These are phyloP conservation scores for Druon quercuslanigerum DNA, from an alignment of 1,140 invertebrate species.

Conservation along the genomic window DNA sequence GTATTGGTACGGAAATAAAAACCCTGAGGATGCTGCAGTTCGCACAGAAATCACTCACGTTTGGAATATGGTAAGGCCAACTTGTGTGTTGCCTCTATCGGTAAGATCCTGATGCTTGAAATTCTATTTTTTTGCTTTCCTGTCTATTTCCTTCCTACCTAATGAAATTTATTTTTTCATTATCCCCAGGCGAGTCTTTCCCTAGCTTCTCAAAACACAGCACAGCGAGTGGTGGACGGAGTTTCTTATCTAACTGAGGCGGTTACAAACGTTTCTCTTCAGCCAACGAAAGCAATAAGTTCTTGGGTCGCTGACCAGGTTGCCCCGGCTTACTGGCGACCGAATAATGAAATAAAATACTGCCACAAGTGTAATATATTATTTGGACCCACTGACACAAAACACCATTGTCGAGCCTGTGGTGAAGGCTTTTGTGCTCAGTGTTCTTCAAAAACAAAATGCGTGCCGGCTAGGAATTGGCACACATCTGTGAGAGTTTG, in stretches of 20 bases:
- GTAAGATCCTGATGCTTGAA: too few species aligned
- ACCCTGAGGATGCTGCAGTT: conserved; percentile 82
- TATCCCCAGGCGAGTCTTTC: conserved; percentile 56
- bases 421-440: conserved; percentile 83
- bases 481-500: conserved; percentile 81
- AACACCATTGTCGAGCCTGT: conserved; percentile 89
- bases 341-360: conserved; percentile 85
- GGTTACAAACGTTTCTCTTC: conserved; percentile 81
- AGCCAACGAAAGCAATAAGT: conserved; percentile 82
- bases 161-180: conserved; percentile 7
- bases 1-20: conserved; percentile 91
- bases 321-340: conserved; percentile 88
- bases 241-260: conserved; percentile 84
- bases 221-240: conserved; percentile 85
- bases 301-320: conserved; percentile 86
- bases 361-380: conserved; percentile 81
- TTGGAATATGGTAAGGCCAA: conserved; percentile 83
- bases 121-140: too few species aligned
- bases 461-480: conserved; percentile 83
- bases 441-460: conserved; percentile 79
- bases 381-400: conserved; percentile 77
- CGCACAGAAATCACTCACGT: conserved; percentile 85
- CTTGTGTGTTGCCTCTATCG: neutral
- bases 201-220: conserved; percentile 80
- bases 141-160: neutral